Conservation (phyloP, 2,797 vertebrate species). For the Linurgus olivaceus region DNA sequence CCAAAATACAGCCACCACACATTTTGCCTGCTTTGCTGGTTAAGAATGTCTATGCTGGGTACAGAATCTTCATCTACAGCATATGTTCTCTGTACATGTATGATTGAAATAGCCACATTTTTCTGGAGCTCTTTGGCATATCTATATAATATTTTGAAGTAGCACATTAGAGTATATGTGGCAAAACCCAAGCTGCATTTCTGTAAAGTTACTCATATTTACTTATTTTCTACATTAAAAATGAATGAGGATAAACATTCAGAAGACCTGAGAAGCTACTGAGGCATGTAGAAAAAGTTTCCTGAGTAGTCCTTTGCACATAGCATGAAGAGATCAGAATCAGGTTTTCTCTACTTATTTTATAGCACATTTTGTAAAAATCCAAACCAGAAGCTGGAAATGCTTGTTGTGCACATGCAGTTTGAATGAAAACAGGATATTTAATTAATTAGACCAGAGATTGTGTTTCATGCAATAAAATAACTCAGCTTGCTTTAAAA, state of each 20-base stretch:
- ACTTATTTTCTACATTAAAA: slow-evolving; percentile 14
- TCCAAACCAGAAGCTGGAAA: not conserved
- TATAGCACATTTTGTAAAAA: slow-evolving; percentile 22
- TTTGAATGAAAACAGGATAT: not conserved
- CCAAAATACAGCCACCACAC: not conserved
- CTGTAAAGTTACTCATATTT: not conserved
- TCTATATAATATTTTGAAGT: not conserved
- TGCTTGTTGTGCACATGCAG: not conserved
- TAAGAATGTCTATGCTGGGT: not conserved
- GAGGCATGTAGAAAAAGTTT: slow-evolving; percentile 18
- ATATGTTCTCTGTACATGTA: not conserved
- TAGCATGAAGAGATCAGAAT: slow-evolving; percentile 24
- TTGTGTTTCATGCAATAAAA: not conserved
- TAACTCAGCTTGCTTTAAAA: slow-evolving; percentile 35
- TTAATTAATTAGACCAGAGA: not conserved
- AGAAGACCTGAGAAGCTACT: not conserved
- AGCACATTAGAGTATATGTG: not conserved
- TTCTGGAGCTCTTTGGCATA: not conserved
- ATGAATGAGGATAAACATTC: not conserved
- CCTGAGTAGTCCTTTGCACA: slow-evolving; percentile 44
- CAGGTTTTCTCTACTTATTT: slow-evolving; percentile 21
- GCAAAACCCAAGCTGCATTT: not conserved
- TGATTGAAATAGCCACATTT: not conserved
- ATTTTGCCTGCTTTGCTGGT: not conserved
- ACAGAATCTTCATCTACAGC: not conserved